These are phyloP conservation scores for Elgaria multicarinata DNA, from an alignment of 2,113 vertebrate species.

Conservation along the genomic window DNA sequence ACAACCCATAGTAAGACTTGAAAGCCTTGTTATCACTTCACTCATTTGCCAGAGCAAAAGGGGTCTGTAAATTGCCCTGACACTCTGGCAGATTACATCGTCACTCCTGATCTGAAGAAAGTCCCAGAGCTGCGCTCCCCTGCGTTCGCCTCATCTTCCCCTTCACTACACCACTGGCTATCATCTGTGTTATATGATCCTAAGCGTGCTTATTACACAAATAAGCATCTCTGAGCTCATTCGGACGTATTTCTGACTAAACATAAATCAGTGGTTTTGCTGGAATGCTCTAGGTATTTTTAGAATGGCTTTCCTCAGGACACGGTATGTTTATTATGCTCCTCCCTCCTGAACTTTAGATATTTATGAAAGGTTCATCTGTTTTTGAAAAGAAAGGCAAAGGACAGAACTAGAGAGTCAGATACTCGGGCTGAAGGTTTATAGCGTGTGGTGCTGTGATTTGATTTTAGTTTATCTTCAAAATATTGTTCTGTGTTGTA, in stretches of 20 bases:
- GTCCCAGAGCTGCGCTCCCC: too few relatives aligned
- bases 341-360: neutral
- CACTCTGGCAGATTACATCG: too few relatives aligned
- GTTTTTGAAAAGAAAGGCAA: neutral
- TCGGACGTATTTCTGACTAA: neutral
- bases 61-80: too few relatives aligned
- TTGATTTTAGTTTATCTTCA: conserved; percentile 5
- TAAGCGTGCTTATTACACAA: neutral
- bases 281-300: neutral
- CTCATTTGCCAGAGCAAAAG: too few relatives aligned
- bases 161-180: too few relatives aligned
- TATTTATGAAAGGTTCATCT: neutral
- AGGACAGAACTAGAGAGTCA: neutral
- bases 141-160: too few relatives aligned
- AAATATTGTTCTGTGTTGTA: neutral
- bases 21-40: too few relatives aligned
- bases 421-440: neutral
- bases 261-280: neutral
- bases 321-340: too few relatives aligned
- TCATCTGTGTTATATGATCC: neutral
- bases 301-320: neutral
- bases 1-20: too few relatives aligned
- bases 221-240: neutral
- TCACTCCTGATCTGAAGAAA: too few relatives aligned
- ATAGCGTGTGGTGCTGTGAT: neutral